phyloP scores from a whole-genome alignment of 2,888 invertebrate genomes.

The Lacanobia wlatinum region DNA sequence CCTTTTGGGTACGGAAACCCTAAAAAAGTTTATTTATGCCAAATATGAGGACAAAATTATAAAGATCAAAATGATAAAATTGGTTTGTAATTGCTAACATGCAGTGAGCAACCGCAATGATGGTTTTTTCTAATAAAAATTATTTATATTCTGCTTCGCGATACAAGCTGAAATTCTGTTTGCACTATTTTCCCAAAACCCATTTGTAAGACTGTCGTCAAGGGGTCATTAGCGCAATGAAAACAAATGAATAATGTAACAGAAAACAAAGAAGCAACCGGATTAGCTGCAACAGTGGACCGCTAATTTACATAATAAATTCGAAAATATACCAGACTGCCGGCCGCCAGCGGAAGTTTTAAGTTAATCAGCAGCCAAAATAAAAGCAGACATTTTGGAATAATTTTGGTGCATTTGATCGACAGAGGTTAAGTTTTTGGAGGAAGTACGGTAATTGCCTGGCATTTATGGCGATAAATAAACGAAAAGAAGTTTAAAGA shows the following conservation, averaged over 20 bases:
- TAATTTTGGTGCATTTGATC: constrained; percentile 24
- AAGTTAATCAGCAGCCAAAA: constrained; percentile 42
- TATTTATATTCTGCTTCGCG: neutral
- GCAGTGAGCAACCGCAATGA: too few relatives aligned
- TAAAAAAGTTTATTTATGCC: too few relatives aligned
- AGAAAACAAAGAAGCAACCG: constrained; percentile 44
- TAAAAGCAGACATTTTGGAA: constrained; percentile 7
- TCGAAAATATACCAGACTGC: constrained; percentile 46
- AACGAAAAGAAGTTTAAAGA: too few relatives aligned
- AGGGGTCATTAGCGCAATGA: constrained; percentile 52
- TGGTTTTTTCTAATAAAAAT: neutral
- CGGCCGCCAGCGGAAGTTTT: constrained; percentile 35
- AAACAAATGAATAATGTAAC: constrained; percentile 59
- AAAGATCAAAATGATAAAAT: too few relatives aligned
- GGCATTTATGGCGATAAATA: neutral
- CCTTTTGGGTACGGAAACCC: too few relatives aligned
- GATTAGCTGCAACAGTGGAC: constrained; percentile 58
- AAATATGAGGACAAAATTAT: too few relatives aligned
- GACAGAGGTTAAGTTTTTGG: neutral
- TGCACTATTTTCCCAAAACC: constrained; percentile 27
- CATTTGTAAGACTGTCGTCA: constrained; percentile 53
- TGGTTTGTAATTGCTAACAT: neutral
- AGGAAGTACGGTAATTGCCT: neutral
- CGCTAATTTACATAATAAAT: constrained; percentile 57
- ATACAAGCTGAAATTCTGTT: neutral